Base-by-base conservation (phyloP, 2,797 vertebrate species). In the Chelon labrosus region DNA sequence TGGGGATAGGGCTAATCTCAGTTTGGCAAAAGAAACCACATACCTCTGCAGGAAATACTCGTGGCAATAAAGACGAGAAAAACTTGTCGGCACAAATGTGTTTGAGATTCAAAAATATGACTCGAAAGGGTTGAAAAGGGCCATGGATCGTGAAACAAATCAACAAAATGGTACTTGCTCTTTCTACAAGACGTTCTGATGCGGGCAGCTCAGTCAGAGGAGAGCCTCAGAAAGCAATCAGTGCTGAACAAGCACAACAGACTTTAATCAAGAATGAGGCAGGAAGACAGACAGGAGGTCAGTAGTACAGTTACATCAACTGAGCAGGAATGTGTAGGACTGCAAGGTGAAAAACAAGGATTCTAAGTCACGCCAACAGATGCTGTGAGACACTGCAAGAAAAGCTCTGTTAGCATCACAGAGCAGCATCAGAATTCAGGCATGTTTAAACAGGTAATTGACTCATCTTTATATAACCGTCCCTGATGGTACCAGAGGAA, bases 81-180 rank as follows among this genome's bases (percentile, higher is more conserved):
- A 84, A 70, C 42, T 63, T 65, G 64, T 53, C 44, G 10, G 55
- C 38, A n/a, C n/a, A 57, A 8, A 19, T 65, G 37, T 60, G 73
- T 77, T 80, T 44, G 56, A 75, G 65, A 73, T 65, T 65, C 5
- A 8, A 79, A 58, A 75, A 25, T 31, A 57, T 55, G 20, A 71
- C 52, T 77, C 20, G 7, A 65, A 74, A 27, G n/a, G 65, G 27
- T 72, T 76, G 47, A 51, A 57, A 66, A 63, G 72, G 65, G 53
- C 69, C 13, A 46, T 37, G 73, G 70, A 85, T 82, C 74, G 66
- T 51, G 68, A 75, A 83, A 73, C 61, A 75, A 85, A 86, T 71
- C 70, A 73, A 56, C 60, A 67, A 46, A 69, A 66, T 49, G 64
- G 73, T 68, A 51, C 50, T n/a, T 53, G 54, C 42, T 66, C 57